Base-by-base conservation (phyloP, 2,797 vertebrate species). In the Brachyalestes nurse region DNA sequence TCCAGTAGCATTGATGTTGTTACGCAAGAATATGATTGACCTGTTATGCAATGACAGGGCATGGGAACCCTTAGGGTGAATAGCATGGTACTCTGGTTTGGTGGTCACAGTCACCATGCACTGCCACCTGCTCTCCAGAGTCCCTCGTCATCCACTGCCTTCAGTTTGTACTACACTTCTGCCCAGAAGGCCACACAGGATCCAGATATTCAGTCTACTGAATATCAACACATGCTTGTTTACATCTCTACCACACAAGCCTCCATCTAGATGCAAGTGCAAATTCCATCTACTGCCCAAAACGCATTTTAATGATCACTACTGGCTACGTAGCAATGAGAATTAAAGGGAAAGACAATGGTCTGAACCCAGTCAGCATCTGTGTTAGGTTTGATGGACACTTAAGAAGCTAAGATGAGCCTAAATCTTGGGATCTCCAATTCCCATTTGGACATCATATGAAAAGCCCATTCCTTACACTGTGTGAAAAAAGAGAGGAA, bases 11-110 rank as follows among this genome's bases (percentile, higher is more conserved):
- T 65, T 80, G 58, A 45, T 1, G 1, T 12, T 25, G 55, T 81
- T 78, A 81, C 34, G 21, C 51, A 78, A 81, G 17, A 62, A 62
- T 78, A 21, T 28, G 38, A 80, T 12, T 49, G 60, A 28, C 69
- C 58, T 47, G 42, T 79, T 75, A 75, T 38, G 51, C 65, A 74
- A 38, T 72, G 55, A 3, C 17, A 58, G 7, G 19, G 49, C 38
- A 72, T 51, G 38, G 40, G 28, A 28, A 16, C 81, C 71, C 60
- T 73, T 72, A 69, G 76, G 84, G 58, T 72, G 70, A 81, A 25
- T 38, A 65, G 67, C 80, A 75, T 38, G 57, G 61, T 64, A 13
- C 61, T 4, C 21, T 34, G 25, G 13, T 25, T 34, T 64, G 10
- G 25, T 34, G 28, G 14, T 4, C 25, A 34, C 72, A 69, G 82